Evolutionary conservation across 2,888 invertebrate species (phyloP).

Genomic region (Tetrapedia diversipes): DNA sequence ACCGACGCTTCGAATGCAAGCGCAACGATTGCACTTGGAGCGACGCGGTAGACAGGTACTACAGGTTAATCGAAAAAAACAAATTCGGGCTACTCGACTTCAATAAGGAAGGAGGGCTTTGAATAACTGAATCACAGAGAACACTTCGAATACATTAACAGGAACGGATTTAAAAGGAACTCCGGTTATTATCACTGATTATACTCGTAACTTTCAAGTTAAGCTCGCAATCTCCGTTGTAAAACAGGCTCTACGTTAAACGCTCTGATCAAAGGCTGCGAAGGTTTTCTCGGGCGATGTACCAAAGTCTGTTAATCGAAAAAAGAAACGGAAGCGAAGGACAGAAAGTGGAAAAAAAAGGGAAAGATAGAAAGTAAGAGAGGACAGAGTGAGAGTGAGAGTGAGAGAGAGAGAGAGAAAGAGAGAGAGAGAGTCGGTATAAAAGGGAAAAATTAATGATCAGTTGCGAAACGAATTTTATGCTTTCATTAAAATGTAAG

Average conservation of each 20-base stretch:
- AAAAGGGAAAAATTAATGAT: background rate
- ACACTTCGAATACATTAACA: constrained; percentile 23
- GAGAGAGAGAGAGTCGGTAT: background rate
- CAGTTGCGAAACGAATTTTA: too few species aligned
- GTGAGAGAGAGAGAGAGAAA: background rate
- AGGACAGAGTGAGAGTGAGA: too few species aligned
- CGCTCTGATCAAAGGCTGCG: background rate
- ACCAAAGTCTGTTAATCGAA: background rate
- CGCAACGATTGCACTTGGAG: background rate
- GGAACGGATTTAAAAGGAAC: constrained; percentile 19
- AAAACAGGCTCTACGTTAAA: background rate
- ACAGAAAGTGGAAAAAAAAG: background rate
- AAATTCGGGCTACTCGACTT: constrained; percentile 1
- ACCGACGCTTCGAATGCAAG: background rate
- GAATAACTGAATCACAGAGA: background rate
- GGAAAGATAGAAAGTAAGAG: background rate
- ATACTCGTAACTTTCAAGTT: constrained; percentile 24
- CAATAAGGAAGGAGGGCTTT: constrained; percentile 13
- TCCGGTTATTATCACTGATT: constrained; percentile 33
- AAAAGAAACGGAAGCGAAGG: background rate
- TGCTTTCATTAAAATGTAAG: too few species aligned
- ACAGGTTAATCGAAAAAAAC: too few species aligned
- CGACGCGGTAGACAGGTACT: too few species aligned
- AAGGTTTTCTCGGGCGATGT: background rate
- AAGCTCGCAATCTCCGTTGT: constrained; percentile 8